phyloP scores from a whole-genome alignment of 2,888 invertebrate genomes.

The Piscicola geometra region DNA sequence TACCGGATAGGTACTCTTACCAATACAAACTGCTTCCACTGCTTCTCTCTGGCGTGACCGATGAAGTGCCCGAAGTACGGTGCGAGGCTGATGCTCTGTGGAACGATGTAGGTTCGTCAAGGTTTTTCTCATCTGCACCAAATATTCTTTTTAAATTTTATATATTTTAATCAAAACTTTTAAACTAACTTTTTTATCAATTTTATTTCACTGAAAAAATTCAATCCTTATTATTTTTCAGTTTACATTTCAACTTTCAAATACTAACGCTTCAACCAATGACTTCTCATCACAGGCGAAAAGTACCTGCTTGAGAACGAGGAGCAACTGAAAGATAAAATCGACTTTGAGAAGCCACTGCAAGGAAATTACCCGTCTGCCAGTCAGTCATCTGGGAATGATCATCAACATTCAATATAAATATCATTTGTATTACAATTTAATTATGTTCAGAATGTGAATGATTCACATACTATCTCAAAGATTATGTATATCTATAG shows the following conservation, averaged over 20 bases:
- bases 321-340: constrained; percentile 74
- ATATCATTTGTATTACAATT: too few relatives aligned
- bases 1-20: constrained; percentile 81
- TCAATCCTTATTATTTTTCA: too few relatives aligned
- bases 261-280: too few relatives aligned
- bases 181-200: too few relatives aligned
- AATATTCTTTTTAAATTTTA: too few relatives aligned
- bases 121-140: too few relatives aligned
- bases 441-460: too few relatives aligned
- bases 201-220: too few relatives aligned
- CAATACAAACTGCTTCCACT: constrained; percentile 80
- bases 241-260: too few relatives aligned
- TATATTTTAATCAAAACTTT: too few relatives aligned
- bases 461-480: not conserved
- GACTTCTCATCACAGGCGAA: constrained; percentile 66
- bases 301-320: constrained; percentile 81
- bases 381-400: constrained; percentile 55
- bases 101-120: constrained; percentile 54
- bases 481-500: constrained; percentile 1
- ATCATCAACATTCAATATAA: too few relatives aligned
- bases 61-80: constrained; percentile 67
- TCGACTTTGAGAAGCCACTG: constrained; percentile 65
- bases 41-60: constrained; percentile 75
- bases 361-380: constrained; percentile 71
- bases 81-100: constrained; percentile 52